A percentile compares a stretch with the other conserved stretches of the same genome.
Evolutionary conservation across 2,888 invertebrate species (phyloP).

Genomic region (Smittia aterrima): DNA sequence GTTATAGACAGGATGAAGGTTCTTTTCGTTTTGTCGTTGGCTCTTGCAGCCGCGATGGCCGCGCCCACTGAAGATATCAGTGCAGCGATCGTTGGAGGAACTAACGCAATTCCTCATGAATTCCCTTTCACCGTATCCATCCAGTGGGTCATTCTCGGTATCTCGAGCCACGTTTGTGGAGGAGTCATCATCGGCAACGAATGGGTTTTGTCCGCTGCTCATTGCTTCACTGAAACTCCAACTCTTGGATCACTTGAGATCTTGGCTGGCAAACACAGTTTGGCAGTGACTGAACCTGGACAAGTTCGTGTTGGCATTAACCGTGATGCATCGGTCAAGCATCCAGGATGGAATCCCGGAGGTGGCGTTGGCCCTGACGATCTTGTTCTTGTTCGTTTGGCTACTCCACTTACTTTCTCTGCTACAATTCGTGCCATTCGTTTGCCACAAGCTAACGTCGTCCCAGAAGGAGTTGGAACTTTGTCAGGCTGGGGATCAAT

Average conservation of each 20-base stretch:
- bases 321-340: neutral
- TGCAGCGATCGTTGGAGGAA: constrained; percentile 49
- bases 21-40: neutral
- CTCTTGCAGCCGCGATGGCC: neutral
- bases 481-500: constrained; percentile 51
- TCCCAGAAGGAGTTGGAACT: constrained; percentile 39
- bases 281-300: constrained; percentile 44
- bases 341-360: constrained; percentile 27
- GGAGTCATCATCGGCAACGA: constrained; percentile 52
- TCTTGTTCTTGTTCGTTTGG: constrained; percentile 56
- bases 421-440: constrained; percentile 49
- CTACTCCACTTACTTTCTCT: constrained; percentile 47
- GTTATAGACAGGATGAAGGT: neutral
- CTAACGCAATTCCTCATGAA: constrained; percentile 50
- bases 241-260: constrained; percentile 46
- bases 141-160: constrained; percentile 45
- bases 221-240: constrained; percentile 50
- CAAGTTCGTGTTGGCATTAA: constrained; percentile 45
- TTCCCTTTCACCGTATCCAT: constrained; percentile 56
- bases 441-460: constrained; percentile 47
- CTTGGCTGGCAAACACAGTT: constrained; percentile 52
- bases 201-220: constrained; percentile 53
- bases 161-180: constrained; percentile 53
- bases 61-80: constrained; percentile 17
- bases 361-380: constrained; percentile 55